These are phyloP conservation scores for Arothron firmamentum DNA, from an alignment of 2,113 vertebrate genomes.

Conservation along the genomic window DNA sequence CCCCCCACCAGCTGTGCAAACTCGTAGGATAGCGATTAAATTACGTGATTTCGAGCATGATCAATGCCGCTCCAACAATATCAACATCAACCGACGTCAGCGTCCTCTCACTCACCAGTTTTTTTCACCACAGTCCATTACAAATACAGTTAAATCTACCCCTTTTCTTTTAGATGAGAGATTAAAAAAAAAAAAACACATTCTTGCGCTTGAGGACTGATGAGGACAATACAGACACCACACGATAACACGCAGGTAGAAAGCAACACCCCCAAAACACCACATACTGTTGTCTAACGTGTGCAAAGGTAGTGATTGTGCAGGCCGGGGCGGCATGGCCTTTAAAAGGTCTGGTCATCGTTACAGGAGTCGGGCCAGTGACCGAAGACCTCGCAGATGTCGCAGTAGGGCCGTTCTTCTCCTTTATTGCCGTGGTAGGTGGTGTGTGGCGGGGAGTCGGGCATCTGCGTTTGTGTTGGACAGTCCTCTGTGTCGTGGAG, in stretches of 20 bases:
- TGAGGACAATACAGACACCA: slow-evolving; percentile 37
- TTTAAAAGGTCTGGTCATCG: slow-evolving; percentile 93
- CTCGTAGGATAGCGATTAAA: slow-evolving; percentile 49
- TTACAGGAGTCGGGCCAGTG: slow-evolving; percentile 92
- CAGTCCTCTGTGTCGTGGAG: slow-evolving; percentile 97
- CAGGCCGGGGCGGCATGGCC: slow-evolving; percentile 31
- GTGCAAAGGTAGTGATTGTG: slow-evolving; percentile 66
- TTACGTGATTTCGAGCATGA: slow-evolving; percentile 35
- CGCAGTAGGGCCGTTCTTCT: slow-evolving; percentile 92
- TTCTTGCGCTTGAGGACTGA: slow-evolving; percentile 41
- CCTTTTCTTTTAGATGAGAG: neutral
- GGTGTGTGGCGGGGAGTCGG: slow-evolving; percentile 88
- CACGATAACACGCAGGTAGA: slow-evolving; percentile 46
- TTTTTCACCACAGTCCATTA: slow-evolving; percentile 1
- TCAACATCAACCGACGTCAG: slow-evolving; percentile 31
- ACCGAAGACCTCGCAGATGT: slow-evolving; percentile 93
- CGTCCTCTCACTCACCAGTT: slow-evolving; percentile 12
- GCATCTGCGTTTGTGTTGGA: slow-evolving; percentile 87
- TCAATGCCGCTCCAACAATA: slow-evolving; percentile 11
- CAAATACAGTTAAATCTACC: too few species aligned
- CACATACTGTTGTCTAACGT: neutral
- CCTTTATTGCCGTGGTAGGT: slow-evolving; percentile 86
- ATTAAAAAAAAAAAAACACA: slow-evolving; percentile 14
- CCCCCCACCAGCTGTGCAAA: slow-evolving; percentile 61
- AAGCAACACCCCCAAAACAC: neutral